These are phyloP conservation scores for Grantiella picta DNA, from an alignment of 2,113 vertebrate genomes.

Conservation along the genomic window DNA sequence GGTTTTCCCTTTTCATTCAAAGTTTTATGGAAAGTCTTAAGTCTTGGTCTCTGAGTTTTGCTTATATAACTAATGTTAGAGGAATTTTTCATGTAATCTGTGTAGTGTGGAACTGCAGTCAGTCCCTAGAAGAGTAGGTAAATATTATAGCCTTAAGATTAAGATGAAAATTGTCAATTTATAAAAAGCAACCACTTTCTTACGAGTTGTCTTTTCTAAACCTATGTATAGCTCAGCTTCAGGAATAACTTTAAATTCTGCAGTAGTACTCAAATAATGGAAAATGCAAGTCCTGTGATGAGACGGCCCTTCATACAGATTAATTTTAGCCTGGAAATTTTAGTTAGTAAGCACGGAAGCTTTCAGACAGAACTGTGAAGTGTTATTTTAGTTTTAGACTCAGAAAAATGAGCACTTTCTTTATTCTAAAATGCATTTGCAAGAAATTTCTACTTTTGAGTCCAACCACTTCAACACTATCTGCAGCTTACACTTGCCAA, in stretches of 20 bases:
- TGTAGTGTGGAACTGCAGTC: background rate
- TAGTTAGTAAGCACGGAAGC: background rate
- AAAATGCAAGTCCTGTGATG: background rate
- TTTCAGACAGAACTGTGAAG: background rate
- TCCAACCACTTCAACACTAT: background rate
- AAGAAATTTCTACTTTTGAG: background rate
- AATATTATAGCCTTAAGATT: background rate
- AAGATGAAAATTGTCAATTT: background rate
- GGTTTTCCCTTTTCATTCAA: background rate
- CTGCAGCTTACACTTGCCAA: background rate
- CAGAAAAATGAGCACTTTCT: background rate
- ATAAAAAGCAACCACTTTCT: background rate
- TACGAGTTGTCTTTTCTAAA: background rate
- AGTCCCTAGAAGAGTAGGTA: background rate
- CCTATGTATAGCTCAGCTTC: background rate
- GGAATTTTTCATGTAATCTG: background rate
- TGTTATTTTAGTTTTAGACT: background rate
- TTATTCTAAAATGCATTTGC: background rate
- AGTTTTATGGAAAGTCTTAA: background rate
- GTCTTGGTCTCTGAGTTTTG: background rate
- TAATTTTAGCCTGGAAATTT: background rate
- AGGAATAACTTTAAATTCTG: background rate
- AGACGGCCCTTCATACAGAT: background rate
- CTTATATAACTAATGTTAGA: background rate
- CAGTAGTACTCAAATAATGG: background rate